phyloP scores from a whole-genome alignment of 2,888 invertebrate genomes.

The Xiphydria camelus region DNA sequence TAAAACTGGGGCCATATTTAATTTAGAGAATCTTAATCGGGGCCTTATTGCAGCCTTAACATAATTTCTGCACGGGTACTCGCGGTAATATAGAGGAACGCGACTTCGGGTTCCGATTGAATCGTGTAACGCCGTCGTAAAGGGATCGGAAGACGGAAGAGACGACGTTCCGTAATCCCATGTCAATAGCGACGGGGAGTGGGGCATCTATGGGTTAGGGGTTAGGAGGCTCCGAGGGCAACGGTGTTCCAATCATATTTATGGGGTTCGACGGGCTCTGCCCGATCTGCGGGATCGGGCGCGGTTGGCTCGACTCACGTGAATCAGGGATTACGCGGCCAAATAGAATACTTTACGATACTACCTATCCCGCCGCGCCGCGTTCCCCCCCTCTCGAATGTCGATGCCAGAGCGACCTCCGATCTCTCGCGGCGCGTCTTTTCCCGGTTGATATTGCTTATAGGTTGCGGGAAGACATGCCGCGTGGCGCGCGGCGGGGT shows the following conservation, averaged over 20 bases:
- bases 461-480: no score
- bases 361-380: no score
- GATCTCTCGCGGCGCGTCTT: no score
- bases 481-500: no score
- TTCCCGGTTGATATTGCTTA: no score
- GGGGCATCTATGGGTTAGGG: slow-evolving; percentile 29
- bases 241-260: slow-evolving; percentile 54
- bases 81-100: no score
- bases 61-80: no score
- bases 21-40: no score
- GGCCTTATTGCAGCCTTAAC: no score
- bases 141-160: slow-evolving; percentile 40
- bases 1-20: no score
- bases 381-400: no score
- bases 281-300: background rate
- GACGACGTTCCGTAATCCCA: slow-evolving; percentile 45
- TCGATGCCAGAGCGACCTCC: no score
- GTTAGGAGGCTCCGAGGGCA: slow-evolving; percentile 22
- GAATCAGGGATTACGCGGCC: slow-evolving; percentile 40
- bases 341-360: slow-evolving; percentile 50
- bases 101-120: slow-evolving; percentile 44
- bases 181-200: slow-evolving; percentile 41
- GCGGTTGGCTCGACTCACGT: slow-evolving; percentile 11
- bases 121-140: slow-evolving; percentile 50
- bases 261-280: slow-evolving; percentile 35